A percentile compares a stretch with the other conserved stretches of the same genome.
These are phyloP conservation scores for Trisateles emortualis DNA, from an alignment of 2,888 invertebrate genomes.

Conservation along the genomic window DNA sequence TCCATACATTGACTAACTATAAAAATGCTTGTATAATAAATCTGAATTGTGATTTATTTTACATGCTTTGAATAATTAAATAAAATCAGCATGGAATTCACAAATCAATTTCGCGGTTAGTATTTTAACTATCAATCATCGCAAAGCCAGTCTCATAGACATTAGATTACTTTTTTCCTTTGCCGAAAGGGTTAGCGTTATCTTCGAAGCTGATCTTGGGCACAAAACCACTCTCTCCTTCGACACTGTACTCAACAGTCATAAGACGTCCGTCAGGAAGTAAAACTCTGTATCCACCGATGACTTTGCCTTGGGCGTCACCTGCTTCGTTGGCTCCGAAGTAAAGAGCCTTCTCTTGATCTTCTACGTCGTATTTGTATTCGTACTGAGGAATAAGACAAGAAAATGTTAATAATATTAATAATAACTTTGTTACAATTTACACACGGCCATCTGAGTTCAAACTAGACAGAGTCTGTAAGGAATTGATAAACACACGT, in stretches of 20 bases:
- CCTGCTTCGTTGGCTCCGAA: conserved; percentile 90
- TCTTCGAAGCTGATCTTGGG: conserved; percentile 89
- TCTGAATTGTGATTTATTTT: neutral
- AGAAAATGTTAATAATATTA: neutral
- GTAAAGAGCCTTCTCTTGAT: conserved; percentile 89
- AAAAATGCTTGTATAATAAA: no score
- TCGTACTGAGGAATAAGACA: conserved; percentile 86
- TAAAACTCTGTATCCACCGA: conserved; percentile 89
- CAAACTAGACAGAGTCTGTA: no score
- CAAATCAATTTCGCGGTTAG: conserved; percentile 22
- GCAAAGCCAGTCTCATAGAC: conserved; percentile 35
- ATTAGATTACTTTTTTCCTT: conserved; percentile 65
- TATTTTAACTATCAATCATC: conserved; percentile 43
- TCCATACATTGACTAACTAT: conserved; percentile 13
- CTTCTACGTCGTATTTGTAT: conserved; percentile 91
- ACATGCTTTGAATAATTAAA: neutral
- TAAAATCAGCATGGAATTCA: conserved; percentile 31
- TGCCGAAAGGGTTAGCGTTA: conserved; percentile 86
- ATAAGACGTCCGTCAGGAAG: conserved; percentile 91
- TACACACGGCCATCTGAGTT: no score
- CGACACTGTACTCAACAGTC: conserved; percentile 91
- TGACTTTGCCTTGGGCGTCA: conserved; percentile 88
- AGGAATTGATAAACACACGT: no score
- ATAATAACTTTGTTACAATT: no score
- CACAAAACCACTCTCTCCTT: conserved; percentile 91